phyloP scores from a whole-genome alignment of 1,140 invertebrate genomes.

The Subanguina moxae region DNA sequence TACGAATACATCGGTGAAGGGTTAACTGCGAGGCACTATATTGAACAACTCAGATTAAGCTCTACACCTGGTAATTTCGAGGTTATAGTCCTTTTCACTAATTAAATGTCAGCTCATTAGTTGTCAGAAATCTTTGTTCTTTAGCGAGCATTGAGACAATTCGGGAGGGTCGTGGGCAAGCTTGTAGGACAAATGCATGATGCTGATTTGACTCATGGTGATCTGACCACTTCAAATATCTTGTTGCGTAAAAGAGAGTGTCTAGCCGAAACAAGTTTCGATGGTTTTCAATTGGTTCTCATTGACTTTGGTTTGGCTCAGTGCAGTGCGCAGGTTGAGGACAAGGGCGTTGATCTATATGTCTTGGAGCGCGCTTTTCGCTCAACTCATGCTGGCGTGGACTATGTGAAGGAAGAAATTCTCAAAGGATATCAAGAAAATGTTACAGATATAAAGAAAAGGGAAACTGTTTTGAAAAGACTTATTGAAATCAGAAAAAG shows the following conservation, averaged over 20 bases:
- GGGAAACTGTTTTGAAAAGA: constrained; percentile 74
- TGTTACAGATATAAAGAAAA: constrained; percentile 61
- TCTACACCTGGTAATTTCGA: constrained; percentile 31
- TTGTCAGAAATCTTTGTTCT: constrained; percentile 52
- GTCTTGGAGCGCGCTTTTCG: constrained; percentile 86
- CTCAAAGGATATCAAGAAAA: constrained; percentile 70
- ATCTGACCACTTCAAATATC: constrained; percentile 95
- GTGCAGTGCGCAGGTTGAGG: constrained; percentile 78
- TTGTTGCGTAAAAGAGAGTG: constrained; percentile 36
- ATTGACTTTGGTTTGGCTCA: constrained; percentile 53
- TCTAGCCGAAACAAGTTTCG: too few species aligned
- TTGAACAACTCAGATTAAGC: constrained; percentile 62
- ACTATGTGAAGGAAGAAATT: constrained; percentile 72
- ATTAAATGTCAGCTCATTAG: too few species aligned
- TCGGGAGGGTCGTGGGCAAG: constrained; percentile 70
- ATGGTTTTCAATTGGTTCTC: constrained; percentile 2
- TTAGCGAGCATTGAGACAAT: too few species aligned
- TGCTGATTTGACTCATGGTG: constrained; percentile 87
- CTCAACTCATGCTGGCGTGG: constrained; percentile 79
- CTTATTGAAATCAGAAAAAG: constrained; percentile 81
- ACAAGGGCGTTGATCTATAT: constrained; percentile 93
- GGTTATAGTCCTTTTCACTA: too few species aligned
- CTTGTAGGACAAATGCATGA: constrained; percentile 76
- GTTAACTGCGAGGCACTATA: constrained; percentile 73
- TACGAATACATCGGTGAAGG: constrained; percentile 80